A percentile compares a stretch with the other conserved stretches of the same genome.
Conservation (phyloP, 2,113 vertebrate species). For the Gulo gulo region DNA sequence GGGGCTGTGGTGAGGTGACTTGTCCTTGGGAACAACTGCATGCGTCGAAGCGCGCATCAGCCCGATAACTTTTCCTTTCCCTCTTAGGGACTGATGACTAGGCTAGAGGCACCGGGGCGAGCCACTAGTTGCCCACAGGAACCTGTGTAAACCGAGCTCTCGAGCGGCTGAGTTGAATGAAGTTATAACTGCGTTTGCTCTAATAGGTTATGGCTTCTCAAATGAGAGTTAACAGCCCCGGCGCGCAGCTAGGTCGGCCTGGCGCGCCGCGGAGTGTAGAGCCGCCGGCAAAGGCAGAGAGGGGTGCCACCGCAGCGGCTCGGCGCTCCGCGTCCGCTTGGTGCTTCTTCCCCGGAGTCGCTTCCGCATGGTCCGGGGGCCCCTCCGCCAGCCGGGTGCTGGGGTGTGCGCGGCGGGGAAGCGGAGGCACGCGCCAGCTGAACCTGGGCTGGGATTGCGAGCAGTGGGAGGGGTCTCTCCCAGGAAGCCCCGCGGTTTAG, state of each 20-base stretch:
- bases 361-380: conserved; percentile 5
- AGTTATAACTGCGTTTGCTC: conserved; percentile 71
- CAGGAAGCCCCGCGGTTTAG: conserved; percentile 52
- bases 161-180: conserved; percentile 66
- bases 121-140: conserved; percentile 76
- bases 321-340: background rate
- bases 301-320: background rate
- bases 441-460: background rate
- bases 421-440: background rate
- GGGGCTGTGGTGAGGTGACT: conserved; percentile 45
- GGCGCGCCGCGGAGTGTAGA: background rate
- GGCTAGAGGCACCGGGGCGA: conserved; percentile 61
- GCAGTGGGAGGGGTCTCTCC: conserved; percentile 27
- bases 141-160: conserved; percentile 49
- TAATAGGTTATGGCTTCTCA: conserved; percentile 61
- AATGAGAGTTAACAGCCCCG: conserved; percentile 32
- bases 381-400: background rate
- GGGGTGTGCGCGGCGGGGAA: background rate
- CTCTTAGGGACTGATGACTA: conserved; percentile 73
- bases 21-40: conserved; percentile 59
- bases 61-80: conserved; percentile 65
- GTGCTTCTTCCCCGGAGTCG: conserved; percentile 18
- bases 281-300: background rate
- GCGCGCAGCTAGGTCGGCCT: conserved; percentile 49
- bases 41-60: conserved; percentile 61